phyloP scores from a whole-genome alignment of 1,140 invertebrate species.

The Choristoneura fumiferana region DNA sequence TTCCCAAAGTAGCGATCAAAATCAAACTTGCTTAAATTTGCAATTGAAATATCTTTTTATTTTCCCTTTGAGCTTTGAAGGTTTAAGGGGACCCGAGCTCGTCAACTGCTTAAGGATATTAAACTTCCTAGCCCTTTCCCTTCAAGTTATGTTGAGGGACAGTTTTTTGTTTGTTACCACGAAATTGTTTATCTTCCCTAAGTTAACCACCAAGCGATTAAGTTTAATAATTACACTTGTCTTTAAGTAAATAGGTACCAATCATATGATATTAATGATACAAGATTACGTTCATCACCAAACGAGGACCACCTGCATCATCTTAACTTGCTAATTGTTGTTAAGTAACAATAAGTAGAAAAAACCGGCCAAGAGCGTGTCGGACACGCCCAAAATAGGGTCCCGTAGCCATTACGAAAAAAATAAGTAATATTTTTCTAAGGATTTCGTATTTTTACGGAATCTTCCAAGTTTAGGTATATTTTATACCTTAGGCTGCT shows the following conservation, averaged over 20 bases:
- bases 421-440: too few relatives aligned
- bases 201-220: neutral
- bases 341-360: too few relatives aligned
- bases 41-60: slow-evolving; percentile 69
- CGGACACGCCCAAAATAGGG: too few relatives aligned
- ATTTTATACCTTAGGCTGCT: too few relatives aligned
- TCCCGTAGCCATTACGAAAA: too few relatives aligned
- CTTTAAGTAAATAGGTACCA: neutral
- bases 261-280: too few relatives aligned
- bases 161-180: slow-evolving; percentile 21
- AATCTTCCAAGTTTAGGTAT: too few relatives aligned
- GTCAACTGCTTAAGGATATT: slow-evolving; percentile 59
- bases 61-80: slow-evolving; percentile 59
- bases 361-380: too few relatives aligned
- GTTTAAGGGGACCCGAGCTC: slow-evolving; percentile 43
- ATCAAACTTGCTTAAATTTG: slow-evolving; percentile 64
- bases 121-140: slow-evolving; percentile 42
- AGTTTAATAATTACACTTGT: neutral
- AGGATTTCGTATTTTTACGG: too few relatives aligned
- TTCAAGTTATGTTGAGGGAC: slow-evolving; percentile 28
- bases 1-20: slow-evolving; percentile 52
- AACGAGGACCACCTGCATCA: too few relatives aligned
- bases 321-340: too few relatives aligned
- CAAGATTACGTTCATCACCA: too few relatives aligned
- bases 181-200: slow-evolving; percentile 12